Evolutionary conservation across 2,113 vertebrate species (phyloP).

Genomic region (Gobio gobio): DNA sequence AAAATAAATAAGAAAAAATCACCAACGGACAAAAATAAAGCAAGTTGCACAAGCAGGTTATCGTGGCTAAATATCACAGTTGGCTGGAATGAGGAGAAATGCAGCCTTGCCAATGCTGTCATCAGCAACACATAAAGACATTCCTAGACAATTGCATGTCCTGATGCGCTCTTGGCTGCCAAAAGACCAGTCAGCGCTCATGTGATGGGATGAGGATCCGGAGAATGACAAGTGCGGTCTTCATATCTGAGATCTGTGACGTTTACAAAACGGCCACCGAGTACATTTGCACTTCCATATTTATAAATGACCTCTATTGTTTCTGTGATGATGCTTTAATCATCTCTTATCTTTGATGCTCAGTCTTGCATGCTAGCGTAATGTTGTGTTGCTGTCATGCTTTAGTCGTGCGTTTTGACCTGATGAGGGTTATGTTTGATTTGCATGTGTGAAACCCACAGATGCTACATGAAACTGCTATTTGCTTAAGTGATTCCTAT

Average conservation of each 20-base stretch:
- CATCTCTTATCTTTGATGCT: too few relatives aligned
- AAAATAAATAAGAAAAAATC: slow-evolving; percentile 55
- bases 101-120: slow-evolving; percentile 6
- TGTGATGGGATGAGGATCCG: not conserved
- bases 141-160: slow-evolving; percentile 13
- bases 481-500: not conserved
- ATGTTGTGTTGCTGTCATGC: not conserved
- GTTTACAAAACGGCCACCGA: not conserved
- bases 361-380: too few relatives aligned
- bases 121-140: slow-evolving; percentile 10
- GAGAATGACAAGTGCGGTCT: not conserved
- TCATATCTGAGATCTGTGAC: not conserved
- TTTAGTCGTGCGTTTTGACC: not conserved
- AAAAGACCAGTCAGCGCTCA: not conserved
- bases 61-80: not conserved
- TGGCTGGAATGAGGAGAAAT: slow-evolving; percentile 17
- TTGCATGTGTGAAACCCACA: not conserved
- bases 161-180: not conserved
- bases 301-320: too few relatives aligned
- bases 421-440: not conserved
- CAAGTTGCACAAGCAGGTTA: slow-evolving; percentile 63
- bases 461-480: not conserved
- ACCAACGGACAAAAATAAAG: slow-evolving; percentile 61
- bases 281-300: not conserved
- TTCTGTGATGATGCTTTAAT: too few relatives aligned